phyloP scores from a whole-genome alignment of 2,797 vertebrate species.

The Monodelphis domestica region DNA sequence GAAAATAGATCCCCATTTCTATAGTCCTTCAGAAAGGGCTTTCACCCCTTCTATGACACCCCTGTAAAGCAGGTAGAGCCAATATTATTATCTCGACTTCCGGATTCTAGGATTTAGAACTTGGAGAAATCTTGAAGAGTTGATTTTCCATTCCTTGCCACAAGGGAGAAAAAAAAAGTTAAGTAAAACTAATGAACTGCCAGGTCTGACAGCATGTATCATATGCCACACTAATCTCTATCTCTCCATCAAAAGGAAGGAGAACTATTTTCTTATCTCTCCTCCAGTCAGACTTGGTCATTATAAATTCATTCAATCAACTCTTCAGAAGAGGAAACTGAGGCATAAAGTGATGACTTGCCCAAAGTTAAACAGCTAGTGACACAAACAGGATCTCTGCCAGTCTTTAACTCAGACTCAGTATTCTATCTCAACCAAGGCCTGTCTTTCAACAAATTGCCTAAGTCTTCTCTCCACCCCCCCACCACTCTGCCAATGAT shows the following conservation, averaged over 20 bases:
- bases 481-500: background rate
- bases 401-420: background rate
- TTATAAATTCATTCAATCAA: background rate
- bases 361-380: background rate
- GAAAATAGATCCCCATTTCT: background rate
- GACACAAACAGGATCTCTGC: background rate
- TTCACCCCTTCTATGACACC: background rate
- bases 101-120: background rate
- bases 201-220: background rate
- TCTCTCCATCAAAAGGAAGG: background rate
- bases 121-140: background rate
- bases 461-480: background rate
- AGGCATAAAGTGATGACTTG: background rate
- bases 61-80: background rate
- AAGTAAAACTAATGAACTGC: background rate
- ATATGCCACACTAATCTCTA: background rate
- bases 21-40: background rate
- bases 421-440: background rate
- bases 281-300: background rate
- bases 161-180: background rate
- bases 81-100: background rate
- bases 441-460: background rate
- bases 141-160: background rate
- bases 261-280: background rate
- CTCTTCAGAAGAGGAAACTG: background rate